Percentiles rank a stretch among this genome's conserved stretches.
phyloP scores from a whole-genome alignment of 1,140 invertebrate genomes.

The Nasonia vitripennis region DNA sequence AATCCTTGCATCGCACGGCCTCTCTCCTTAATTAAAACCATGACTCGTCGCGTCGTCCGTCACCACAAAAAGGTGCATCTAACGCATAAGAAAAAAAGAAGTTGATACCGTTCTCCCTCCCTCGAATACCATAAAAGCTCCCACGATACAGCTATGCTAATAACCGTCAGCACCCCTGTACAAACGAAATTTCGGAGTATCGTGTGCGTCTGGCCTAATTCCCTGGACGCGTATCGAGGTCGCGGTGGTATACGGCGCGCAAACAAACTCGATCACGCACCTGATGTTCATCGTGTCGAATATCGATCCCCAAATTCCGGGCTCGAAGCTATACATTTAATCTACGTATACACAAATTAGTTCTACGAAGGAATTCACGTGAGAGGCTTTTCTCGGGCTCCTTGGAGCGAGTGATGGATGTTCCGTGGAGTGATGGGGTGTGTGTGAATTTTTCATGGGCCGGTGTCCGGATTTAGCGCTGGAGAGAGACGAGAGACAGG shows the following conservation, averaged over 20 bases:
- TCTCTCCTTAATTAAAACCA: conserved; percentile 26
- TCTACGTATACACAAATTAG: background rate
- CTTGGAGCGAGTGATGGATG: background rate
- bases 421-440: background rate
- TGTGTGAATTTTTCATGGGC: background rate
- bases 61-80: background rate
- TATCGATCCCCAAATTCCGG: conserved; percentile 28
- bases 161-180: background rate
- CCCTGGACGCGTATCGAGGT: background rate
- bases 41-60: conserved; percentile 17
- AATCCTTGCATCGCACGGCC: background rate
- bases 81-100: background rate
- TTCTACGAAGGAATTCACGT: conserved; percentile 8
- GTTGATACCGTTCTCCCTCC: background rate
- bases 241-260: background rate
- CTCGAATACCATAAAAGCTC: background rate
- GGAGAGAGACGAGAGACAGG: background rate
- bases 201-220: conserved; percentile 35
- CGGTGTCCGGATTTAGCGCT: background rate
- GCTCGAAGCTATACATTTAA: background rate
- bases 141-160: background rate
- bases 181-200: background rate
- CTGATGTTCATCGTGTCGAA: conserved; percentile 53
- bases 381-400: background rate
- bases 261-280: conserved; percentile 60